Evolutionary conservation across 2,113 vertebrate species (phyloP).

Genomic region (Gadus macrocephalus): DNA sequence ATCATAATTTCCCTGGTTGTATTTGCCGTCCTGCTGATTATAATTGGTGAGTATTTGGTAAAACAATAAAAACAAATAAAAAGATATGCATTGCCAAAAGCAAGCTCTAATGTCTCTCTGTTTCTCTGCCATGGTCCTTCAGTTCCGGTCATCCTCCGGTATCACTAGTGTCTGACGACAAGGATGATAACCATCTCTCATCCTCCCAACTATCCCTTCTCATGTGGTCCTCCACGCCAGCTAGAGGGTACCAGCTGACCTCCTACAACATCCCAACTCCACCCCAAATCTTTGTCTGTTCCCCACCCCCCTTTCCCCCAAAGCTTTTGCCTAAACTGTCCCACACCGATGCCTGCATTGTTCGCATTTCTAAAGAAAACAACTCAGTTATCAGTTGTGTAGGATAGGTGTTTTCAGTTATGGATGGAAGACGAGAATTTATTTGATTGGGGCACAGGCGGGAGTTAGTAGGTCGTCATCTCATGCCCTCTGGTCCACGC

Average conservation of each 20-base stretch:
- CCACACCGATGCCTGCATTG: too few relatives aligned
- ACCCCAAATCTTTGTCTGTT: constrained; percentile 26
- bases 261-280: constrained; percentile 33
- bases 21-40: constrained; percentile 83
- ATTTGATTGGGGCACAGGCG: neutral
- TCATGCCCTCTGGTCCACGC: constrained; percentile 16
- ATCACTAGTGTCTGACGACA: constrained; percentile 59
- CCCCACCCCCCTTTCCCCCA: constrained; percentile 20
- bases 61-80: neutral
- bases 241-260: constrained; percentile 47
- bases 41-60: constrained; percentile 83
- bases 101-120: neutral
- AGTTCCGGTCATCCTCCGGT: constrained; percentile 76
- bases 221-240: constrained; percentile 49
- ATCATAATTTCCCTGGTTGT: constrained; percentile 84
- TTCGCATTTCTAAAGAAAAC: too few relatives aligned
- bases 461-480: constrained; percentile 18
- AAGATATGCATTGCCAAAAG: neutral
- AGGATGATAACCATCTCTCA: constrained; percentile 29
- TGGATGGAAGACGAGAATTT: constrained; percentile 14
- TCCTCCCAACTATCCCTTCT: constrained; percentile 30
- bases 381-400: too few relatives aligned
- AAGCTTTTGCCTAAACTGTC: constrained; percentile 29
- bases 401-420: too few relatives aligned
- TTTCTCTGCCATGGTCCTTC: constrained; percentile 8